Percentiles rank a stretch among this genome's conserved stretches.
These are phyloP conservation scores for Ophthalmolycus amberensis DNA, from an alignment of 2,113 vertebrate species.

Conservation along the genomic window DNA sequence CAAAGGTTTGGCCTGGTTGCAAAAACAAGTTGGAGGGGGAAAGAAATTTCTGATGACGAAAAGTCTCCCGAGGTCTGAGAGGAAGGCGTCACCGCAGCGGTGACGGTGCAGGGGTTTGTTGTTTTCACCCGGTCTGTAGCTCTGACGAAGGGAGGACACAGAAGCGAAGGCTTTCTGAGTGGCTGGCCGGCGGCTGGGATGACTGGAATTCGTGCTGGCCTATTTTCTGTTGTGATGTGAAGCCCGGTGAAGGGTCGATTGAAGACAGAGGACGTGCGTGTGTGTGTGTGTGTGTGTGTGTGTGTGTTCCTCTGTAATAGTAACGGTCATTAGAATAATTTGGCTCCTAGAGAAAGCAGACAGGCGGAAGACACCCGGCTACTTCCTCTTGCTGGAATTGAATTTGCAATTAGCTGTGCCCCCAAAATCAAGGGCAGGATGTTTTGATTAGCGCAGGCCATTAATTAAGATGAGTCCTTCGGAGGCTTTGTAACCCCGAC, in stretches of 20 bases:
- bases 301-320: slow-evolving; percentile 33
- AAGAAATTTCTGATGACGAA: slow-evolving; percentile 37
- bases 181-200: slow-evolving; percentile 23
- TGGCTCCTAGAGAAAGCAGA: slow-evolving; percentile 14
- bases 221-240: slow-evolving; percentile 47
- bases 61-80: slow-evolving; percentile 3
- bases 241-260: slow-evolving; percentile 24
- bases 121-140: slow-evolving; percentile 7
- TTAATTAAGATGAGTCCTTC: neutral
- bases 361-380: neutral
- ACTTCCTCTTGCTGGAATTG: neutral
- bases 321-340: slow-evolving; percentile 45
- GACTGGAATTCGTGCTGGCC: slow-evolving; percentile 52
- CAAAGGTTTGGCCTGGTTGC: slow-evolving; percentile 46
- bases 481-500: neutral
- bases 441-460: neutral
- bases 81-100: neutral
- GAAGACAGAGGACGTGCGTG: slow-evolving; percentile 30
- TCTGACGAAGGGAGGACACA: neutral
- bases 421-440: neutral
- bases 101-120: neutral
- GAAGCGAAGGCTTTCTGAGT: neutral
- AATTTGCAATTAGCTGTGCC: slow-evolving; percentile 2
- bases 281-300: slow-evolving; percentile 22
- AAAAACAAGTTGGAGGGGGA: slow-evolving; percentile 14